These are phyloP conservation scores for Fabriciana adippe DNA, from an alignment of 2,888 invertebrate species.

Conservation along the genomic window DNA sequence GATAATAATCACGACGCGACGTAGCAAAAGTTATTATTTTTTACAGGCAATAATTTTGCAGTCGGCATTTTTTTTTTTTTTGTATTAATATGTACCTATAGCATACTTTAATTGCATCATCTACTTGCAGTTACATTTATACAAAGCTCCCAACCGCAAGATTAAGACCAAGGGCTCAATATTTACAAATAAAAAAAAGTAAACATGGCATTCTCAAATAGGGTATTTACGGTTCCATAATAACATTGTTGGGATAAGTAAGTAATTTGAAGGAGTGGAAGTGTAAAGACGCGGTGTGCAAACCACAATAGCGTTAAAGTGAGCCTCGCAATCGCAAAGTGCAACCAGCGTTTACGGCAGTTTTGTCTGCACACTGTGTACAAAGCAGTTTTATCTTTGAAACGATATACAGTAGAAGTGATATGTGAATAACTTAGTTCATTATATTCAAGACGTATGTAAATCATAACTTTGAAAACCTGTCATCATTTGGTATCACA, in stretches of 20 bases:
- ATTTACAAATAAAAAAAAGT: neutral
- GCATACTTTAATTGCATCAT: no score
- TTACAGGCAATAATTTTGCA: no score
- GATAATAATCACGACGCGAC: no score
- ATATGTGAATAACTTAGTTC: neutral
- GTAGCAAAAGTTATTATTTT: no score
- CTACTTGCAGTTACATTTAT: neutral
- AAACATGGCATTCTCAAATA: slow-evolving; percentile 10
- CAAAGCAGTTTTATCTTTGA: slow-evolving; percentile 6
- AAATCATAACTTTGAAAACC: no score
- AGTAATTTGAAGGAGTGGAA: slow-evolving; percentile 37
- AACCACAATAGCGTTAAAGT: slow-evolving; percentile 37
- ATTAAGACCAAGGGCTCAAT: slow-evolving; percentile 14
- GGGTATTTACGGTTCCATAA: slow-evolving; percentile 17
- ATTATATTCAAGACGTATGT: neutral
- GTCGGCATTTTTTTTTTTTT: no score
- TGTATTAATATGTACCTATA: no score
- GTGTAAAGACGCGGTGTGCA: slow-evolving; percentile 31
- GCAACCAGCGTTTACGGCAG: slow-evolving; percentile 30
- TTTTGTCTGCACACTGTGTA: slow-evolving; percentile 27
- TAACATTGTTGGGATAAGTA: slow-evolving; percentile 33
- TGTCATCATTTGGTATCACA: no score
- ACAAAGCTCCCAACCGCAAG: slow-evolving; percentile 4
- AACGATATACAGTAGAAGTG: slow-evolving; percentile 7
- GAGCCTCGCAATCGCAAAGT: slow-evolving; percentile 32